A percentile compares a stretch with the other conserved stretches of the same genome.
These are phyloP conservation scores for Brachystomella parvula DNA, from an alignment of 1,140 invertebrate species.

Conservation along the genomic window DNA sequence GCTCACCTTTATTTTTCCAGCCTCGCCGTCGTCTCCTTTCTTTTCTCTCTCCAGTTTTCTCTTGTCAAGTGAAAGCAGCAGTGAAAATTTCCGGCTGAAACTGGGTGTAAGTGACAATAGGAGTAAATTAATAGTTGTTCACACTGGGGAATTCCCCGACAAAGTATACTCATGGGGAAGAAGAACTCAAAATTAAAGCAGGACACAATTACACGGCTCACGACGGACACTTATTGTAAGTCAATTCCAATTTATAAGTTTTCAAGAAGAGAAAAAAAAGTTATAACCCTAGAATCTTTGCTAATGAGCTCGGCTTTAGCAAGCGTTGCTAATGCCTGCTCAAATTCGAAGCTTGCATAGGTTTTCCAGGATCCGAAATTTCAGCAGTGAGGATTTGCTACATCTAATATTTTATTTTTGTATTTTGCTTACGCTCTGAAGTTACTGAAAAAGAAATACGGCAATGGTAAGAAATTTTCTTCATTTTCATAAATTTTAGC, in stretches of 20 bases:
- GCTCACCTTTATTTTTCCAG: neutral
- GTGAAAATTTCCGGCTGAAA: neutral
- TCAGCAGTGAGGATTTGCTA: no score
- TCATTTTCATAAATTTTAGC: no score
- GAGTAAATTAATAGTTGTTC: slow-evolving; percentile 28
- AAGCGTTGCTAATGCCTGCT: no score
- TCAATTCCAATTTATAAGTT: slow-evolving; percentile 41
- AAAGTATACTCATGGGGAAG: slow-evolving; percentile 68
- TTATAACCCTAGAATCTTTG: neutral
- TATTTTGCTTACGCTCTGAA: no score
- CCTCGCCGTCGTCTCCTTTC: slow-evolving; percentile 11
- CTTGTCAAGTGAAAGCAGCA: neutral
- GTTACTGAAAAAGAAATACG: slow-evolving; percentile 78
- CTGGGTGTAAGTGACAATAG: slow-evolving; percentile 2
- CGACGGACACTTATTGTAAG: slow-evolving; percentile 84
- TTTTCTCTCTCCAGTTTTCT: neutral
- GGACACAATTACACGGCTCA: slow-evolving; percentile 79
- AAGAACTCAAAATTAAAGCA: slow-evolving; percentile 88
- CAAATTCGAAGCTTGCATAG: neutral
- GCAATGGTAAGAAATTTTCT: slow-evolving; percentile 66
- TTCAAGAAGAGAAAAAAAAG: neutral
- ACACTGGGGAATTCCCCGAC: neutral
- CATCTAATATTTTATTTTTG: no score
- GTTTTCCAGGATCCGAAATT: no score
- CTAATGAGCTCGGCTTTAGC: no score